Base-by-base conservation (phyloP, 2,113 vertebrate species). In the Ptilonorhynchus violaceus region DNA sequence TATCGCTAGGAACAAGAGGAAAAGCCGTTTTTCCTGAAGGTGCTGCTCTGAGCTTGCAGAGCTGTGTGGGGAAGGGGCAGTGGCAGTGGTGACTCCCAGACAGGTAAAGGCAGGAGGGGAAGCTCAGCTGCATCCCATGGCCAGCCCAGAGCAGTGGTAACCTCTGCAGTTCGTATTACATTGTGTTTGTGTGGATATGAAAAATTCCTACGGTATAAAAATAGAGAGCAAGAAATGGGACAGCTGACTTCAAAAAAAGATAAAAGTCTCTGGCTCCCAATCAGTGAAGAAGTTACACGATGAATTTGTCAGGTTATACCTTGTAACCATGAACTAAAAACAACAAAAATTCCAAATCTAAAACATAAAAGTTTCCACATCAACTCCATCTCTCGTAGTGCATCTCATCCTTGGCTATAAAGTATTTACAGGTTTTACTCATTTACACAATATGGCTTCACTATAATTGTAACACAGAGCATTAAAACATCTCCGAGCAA, bases 391-490 rank as follows among this genome's bases (percentile, higher is more conserved):
- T 88, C 91, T 78, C 2, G 14, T 94, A 97, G 97, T 96, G 93
- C 96, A 84, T 72, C 62, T 95, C 69, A 60, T 39, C 37, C 53
- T 63, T 49, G 1, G 63, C 85, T 95, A 81, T 74, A 80, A 86
- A 83, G 63, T 96, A 97, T 96, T 97, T 97, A 97, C 97, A 97
- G 73, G 69, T 85, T 92, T 79, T 83, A 93, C 74, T 93, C 93
- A 89, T 96, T 93, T 96, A 95, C 84, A 97, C 59, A 78, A 77
- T 97, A 97, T 97, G 97, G 97, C 97, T 97, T 97, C 80, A 95
- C 91, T 83, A 91, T 37, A 79, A 85, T 13, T 13, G 64, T 90
- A 92, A 97, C 85, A 93, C 76, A 95, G 93, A 96, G 92, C 96
- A 72, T 93, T 72, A 73, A 84, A 86, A 93, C 11, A 5, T 84